Conservation (phyloP, 1,140 invertebrate species). For the Archegozetes longisetosus region DNA sequence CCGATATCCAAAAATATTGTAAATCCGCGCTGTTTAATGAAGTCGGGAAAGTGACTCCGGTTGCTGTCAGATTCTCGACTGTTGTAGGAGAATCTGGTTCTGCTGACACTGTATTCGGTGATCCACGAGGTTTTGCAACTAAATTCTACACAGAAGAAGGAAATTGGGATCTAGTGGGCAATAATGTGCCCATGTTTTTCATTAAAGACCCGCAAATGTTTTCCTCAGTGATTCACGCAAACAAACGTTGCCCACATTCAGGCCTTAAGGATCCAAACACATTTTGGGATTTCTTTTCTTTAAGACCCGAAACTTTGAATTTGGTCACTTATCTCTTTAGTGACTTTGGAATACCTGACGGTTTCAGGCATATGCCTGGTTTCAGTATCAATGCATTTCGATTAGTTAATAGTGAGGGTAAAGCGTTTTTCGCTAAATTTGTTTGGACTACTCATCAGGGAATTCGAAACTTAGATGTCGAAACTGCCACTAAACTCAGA, state of each 20-base stretch:
- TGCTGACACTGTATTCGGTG: conserved; percentile 64
- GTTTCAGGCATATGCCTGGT: conserved; percentile 84
- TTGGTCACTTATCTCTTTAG: conserved; percentile 72
- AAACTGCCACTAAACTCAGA: conserved; percentile 51
- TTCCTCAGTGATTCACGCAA: conserved; percentile 76
- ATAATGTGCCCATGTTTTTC: conserved; percentile 94
- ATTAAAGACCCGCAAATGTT: conserved; percentile 84
- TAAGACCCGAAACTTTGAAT: conserved; percentile 73
- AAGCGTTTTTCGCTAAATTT: conserved; percentile 76
- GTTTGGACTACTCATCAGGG: conserved; percentile 66
- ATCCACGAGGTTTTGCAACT: conserved; percentile 81
- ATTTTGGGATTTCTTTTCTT: conserved; percentile 87
- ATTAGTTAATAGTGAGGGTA: conserved; percentile 66
- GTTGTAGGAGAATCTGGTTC: conserved; percentile 78
- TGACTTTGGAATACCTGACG: conserved; percentile 82
- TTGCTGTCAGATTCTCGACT: conserved; percentile 66
- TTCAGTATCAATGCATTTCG: conserved; percentile 93
- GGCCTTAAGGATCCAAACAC: conserved; percentile 79
- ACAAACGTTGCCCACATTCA: conserved; percentile 83
- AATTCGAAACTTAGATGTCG: conserved; percentile 60
- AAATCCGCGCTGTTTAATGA: conserved; percentile 45
- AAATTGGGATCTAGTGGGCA: conserved; percentile 87
- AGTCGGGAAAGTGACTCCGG: conserved; percentile 59
- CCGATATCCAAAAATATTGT: conserved; percentile 60
- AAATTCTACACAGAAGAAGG: conserved; percentile 95